A percentile compares a stretch with the other conserved stretches of the same genome.
These are phyloP conservation scores for Tipula vernalis DNA, from an alignment of 2,888 invertebrate genomes.

Conservation along the genomic window DNA sequence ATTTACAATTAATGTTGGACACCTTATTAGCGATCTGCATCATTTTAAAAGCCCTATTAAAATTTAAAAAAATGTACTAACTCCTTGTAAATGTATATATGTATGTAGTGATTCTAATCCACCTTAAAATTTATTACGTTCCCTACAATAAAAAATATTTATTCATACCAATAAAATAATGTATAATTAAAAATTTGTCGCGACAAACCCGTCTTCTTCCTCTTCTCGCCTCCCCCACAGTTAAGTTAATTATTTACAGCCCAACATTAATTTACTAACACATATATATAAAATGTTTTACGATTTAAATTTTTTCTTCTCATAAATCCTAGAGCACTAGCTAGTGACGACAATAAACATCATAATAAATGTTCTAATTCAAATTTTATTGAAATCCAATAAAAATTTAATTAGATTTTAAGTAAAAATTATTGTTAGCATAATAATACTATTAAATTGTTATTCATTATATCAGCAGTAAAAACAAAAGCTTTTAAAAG, in stretches of 20 bases:
- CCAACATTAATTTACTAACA: not conserved
- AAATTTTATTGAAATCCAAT: not conserved
- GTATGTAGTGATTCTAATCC: too few species aligned
- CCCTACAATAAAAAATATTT: too few species aligned
- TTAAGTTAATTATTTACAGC: too few species aligned
- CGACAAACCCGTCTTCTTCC: not conserved
- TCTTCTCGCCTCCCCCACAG: too few species aligned
- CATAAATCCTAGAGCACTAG: too few species aligned
- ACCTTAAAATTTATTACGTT: too few species aligned
- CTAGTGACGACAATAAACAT: not conserved
- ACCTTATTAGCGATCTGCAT: too few species aligned
- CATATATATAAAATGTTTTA: not conserved
- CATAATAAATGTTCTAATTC: not conserved
- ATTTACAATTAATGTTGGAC: too few species aligned
- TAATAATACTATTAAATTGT: not conserved
- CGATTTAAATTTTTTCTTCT: not conserved
- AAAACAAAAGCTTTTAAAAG: not conserved
- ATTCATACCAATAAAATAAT: too few species aligned
- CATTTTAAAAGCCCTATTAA: too few species aligned
- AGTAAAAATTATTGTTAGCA: not conserved
- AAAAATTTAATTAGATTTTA: not conserved
- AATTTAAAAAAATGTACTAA: too few species aligned
- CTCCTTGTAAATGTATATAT: too few species aligned
- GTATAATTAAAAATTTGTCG: not conserved
- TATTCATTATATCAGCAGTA: not conserved